Evolutionary conservation across 1,140 invertebrate genomes (phyloP), one percentile per base, ranked within the genome.

Genomic region (Armadillidium nasatum): DNA sequence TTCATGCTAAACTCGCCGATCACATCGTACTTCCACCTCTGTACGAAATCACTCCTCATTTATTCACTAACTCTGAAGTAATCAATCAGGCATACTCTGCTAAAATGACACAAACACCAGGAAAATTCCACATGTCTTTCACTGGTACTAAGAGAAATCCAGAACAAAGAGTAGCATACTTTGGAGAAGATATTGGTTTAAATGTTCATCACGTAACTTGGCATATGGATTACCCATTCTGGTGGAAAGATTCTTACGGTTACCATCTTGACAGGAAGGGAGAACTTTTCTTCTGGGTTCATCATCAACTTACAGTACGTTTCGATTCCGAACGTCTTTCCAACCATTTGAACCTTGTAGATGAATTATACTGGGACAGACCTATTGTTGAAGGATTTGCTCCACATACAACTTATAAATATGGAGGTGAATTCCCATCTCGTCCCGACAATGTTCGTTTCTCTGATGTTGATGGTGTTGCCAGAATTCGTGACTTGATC

Each of bases 181-280:
- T 90, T 82, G 87, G 88, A 23, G 90, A 91, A 84, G 90, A 91
- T 81, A 87, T 91, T 79, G 90, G 88, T 76, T 85, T 92, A 15
- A 91, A 91, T 82, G 83, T 88, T 0, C 90, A 88, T 81, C 91
- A 95, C 82, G 88, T 87, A 82, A 87, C 81, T 19, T 86, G 85
- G 83, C 86, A 88, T 80, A 75, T 86, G 45, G 84, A 88, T 60
- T 85, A 83, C 70, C 87, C 88, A 85, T 85, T 84, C 79, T 88
- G 87, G 86, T 82, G 87, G 60, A 83, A 9, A 82, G 86, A 76
- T 84, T 83, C 72, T 76, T 79, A 79, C 15, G 78, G 78, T 54
- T 54, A 79, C 19, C 75, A 79, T 21, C 46, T 72, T 10, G 79
- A 80, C n/a, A 46, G 82, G 6, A 82, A 82, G 73, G 82, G 86